A percentile compares a stretch with the other conserved stretches of the same genome.
Evolutionary conservation across 2,797 vertebrate genomes (phyloP).

Genomic region (Hipposideros larvatus): DNA sequence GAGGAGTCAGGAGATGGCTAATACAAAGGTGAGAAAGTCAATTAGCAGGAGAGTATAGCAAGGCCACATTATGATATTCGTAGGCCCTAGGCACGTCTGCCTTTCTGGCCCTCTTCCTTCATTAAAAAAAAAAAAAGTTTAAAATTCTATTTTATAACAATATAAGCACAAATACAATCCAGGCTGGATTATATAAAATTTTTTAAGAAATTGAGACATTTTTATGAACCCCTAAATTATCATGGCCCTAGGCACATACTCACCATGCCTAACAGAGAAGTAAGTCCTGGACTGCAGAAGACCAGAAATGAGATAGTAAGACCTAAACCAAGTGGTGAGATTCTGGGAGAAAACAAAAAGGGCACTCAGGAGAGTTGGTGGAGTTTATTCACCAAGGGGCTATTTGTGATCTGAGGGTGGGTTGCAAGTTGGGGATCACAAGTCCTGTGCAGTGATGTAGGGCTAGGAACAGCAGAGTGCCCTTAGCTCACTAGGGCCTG

Average conservation of each 20-base stretch:
- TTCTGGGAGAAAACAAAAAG: background rate
- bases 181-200: background rate
- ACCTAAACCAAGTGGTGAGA: background rate
- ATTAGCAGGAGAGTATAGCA: background rate
- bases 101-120: background rate
- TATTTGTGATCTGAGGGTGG: background rate
- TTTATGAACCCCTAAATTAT: background rate
- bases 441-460: background rate
- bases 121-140: background rate
- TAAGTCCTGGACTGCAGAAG: background rate
- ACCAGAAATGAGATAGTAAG: background rate
- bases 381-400: background rate
- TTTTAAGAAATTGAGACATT: background rate
- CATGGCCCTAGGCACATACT: background rate
- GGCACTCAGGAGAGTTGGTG: background rate
- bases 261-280: too few relatives aligned
- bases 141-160: background rate
- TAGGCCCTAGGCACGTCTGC: background rate
- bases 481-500: background rate
- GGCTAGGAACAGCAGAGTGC: background rate
- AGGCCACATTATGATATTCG: background rate
- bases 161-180: constrained; percentile 12
- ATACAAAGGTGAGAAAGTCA: background rate
- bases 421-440: background rate
- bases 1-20: background rate